Base-by-base conservation (phyloP, 2,888 invertebrate genomes). In the Orthosia incerta region DNA sequence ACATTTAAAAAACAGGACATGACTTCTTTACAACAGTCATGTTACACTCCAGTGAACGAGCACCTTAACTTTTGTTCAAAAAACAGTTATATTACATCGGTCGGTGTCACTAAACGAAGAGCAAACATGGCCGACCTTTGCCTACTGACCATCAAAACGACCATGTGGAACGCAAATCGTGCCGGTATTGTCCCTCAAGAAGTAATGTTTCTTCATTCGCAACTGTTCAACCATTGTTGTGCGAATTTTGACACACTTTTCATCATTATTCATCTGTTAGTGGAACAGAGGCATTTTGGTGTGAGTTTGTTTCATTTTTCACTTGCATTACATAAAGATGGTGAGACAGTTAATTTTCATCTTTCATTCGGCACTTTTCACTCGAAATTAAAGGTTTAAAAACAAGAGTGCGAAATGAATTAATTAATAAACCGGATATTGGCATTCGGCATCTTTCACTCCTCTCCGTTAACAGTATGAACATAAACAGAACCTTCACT, bases 61-160 rank as follows among this genome's bases (percentile, higher is more conserved):
- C 46, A 65, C 68, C 84, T 75, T 79, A 23, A 72, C 16, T 57
- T 23, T 5, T 23, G 13, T 57, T 31, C 4, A 80, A 75, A 71
- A 65, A 74, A 18, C 50, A 67, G 75, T 79, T 74, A 79, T 31
- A 48, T 64, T 69, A 70, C 26, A 64, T 20, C 23, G 56, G 45
- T 51, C 23, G 56, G 31, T 51, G 31, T 46, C 57, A 66, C 85
- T 85, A 86, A 85, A 70, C 62, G 51, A 11, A 69, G 64, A 74
- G 70, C 70, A 85, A 86, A 85, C 74, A 86, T 53, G 46, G 13
- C 13, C 82, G 84, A 75, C 85, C 87, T 86, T 85, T 77, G 79
- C 76, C 75, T 84, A 86, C 64, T 75, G 76, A 83, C 80, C 80
- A 67, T 60, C 64, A 16, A 26, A 70, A 4, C 51, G 71, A 64